These are phyloP conservation scores for Petrocephalus zakoni DNA, from an alignment of 2,113 vertebrate genomes.

Conservation along the genomic window DNA sequence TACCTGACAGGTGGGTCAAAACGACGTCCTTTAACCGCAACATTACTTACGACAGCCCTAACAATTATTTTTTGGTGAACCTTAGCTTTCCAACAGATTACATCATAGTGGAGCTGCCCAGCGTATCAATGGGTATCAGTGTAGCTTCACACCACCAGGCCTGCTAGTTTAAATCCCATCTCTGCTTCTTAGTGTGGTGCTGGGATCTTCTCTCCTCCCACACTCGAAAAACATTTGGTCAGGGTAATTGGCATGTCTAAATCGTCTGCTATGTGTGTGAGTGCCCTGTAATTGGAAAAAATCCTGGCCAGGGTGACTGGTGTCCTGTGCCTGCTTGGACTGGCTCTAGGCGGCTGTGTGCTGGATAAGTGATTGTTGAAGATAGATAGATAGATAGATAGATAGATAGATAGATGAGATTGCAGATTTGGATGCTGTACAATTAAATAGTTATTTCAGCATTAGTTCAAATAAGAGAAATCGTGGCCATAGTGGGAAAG, in stretches of 20 bases:
- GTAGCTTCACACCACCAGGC: not conserved
- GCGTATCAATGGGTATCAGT: not conserved
- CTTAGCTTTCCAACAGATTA: not conserved
- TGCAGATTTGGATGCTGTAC: no score
- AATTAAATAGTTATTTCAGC: no score
- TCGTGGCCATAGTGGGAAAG: no score
- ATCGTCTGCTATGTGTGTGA: not conserved
- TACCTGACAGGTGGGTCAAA: conserved; percentile 88
- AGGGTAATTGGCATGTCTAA: not conserved
- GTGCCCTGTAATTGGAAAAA: not conserved
- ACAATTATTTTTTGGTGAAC: not conserved
- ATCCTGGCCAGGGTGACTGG: not conserved
- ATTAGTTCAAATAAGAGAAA: no score
- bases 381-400: no score
- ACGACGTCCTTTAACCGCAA: not conserved
- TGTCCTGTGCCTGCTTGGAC: not conserved
- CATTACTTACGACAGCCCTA: not conserved
- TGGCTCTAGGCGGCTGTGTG: not conserved
- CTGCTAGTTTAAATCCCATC: not conserved
- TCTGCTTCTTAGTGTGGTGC: not conserved
- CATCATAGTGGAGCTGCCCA: not conserved
- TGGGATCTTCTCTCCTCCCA: not conserved
- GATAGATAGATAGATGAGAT: not conserved
- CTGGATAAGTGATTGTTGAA: not conserved
- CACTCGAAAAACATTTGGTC: not conserved